Conservation (phyloP, 2,797 vertebrate species). For the Streptopelia turtur region DNA sequence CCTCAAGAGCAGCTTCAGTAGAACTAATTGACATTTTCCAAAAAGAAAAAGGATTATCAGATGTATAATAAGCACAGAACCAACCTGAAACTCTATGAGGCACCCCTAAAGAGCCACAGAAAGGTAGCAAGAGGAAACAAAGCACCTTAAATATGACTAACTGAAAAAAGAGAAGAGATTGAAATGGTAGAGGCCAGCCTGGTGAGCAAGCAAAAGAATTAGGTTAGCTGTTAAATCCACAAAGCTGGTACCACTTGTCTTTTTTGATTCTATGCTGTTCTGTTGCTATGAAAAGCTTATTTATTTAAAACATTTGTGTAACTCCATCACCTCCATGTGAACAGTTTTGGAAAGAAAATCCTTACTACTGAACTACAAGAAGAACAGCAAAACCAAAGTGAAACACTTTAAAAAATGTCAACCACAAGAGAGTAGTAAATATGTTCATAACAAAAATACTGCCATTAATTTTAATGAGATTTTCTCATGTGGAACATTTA, state of each 20-base stretch:
- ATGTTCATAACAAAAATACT: background rate
- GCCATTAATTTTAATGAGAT: constrained; percentile 25
- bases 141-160: background rate
- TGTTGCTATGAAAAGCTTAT: background rate
- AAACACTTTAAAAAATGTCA: background rate
- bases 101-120: background rate
- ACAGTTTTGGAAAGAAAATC: background rate
- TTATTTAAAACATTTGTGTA: background rate
- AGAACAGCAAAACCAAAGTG: background rate
- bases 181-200: background rate
- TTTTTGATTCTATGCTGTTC: background rate
- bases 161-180: background rate
- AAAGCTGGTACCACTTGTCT: background rate
- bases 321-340: rapidly evolving
- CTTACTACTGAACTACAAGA: background rate
- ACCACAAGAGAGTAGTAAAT: background rate
- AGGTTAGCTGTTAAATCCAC: background rate
- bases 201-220: background rate
- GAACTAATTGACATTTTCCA: background rate
- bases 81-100: background rate
- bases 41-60: background rate
- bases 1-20: background rate
- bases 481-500: constrained; percentile 16
- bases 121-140: background rate
- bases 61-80: background rate